Evolutionary conservation across 2,797 vertebrate species (phyloP).

Genomic region (Clarias pachynema): DNA sequence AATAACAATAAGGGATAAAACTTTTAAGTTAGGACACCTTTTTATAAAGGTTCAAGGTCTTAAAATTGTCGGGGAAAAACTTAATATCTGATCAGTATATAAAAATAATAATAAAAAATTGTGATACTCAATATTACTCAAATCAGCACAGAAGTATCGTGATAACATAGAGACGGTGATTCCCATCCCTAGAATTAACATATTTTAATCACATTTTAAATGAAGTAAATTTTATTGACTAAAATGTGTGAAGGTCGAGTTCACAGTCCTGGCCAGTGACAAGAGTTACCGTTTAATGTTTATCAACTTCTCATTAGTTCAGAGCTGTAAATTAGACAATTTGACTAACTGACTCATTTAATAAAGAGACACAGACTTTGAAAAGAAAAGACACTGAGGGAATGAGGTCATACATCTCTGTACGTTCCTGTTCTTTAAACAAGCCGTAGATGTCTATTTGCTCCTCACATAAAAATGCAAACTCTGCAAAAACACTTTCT

Average conservation of each 20-base stretch:
- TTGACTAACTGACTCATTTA: not conserved
- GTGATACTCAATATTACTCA: no score
- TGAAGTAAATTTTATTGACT: not conserved
- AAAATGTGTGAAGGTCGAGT: not conserved
- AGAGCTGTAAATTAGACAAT: not conserved
- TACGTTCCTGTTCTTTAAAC: not conserved
- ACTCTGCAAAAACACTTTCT: not conserved
- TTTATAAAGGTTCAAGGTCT: no score
- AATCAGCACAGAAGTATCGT: no score
- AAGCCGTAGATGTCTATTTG: not conserved
- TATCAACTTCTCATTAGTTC: not conserved
- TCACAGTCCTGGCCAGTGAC: not conserved
- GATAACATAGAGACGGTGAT: no score
- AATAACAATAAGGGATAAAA: no score
- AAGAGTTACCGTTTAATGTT: not conserved
- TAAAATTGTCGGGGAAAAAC: no score
- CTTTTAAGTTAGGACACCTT: no score
- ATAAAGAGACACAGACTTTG: no score
- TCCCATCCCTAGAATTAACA: no score
- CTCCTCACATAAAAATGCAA: not conserved
- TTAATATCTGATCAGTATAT: no score
- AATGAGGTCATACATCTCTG: not conserved
- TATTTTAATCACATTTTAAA: no score
- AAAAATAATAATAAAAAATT: no score
- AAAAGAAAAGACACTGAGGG: not conserved